A percentile compares a stretch with the other conserved stretches of the same genome.
These are phyloP conservation scores for Melanotaenia duboulayi DNA, from an alignment of 2,113 vertebrate species.

Conservation along the genomic window DNA sequence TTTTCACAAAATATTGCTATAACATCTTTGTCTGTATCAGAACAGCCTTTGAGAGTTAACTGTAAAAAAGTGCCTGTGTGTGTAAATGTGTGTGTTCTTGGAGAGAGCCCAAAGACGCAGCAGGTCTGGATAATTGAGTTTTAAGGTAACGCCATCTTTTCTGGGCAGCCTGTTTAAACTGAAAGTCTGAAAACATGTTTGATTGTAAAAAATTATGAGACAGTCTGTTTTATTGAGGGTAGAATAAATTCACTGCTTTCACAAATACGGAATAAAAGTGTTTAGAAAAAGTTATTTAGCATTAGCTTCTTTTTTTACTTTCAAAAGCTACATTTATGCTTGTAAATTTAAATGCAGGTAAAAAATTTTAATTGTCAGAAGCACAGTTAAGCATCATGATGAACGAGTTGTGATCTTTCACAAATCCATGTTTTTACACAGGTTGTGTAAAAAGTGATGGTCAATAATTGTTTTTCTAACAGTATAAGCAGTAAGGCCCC, in stretches of 20 bases:
- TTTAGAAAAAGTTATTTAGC: not conserved
- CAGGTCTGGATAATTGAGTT: not conserved
- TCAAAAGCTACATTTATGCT: not conserved
- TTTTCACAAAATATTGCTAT: not conserved
- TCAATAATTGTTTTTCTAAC: slow-evolving; percentile 46
- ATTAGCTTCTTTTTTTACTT: not conserved
- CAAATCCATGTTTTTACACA: not conserved
- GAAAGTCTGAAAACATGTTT: not conserved
- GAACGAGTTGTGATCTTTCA: not conserved
- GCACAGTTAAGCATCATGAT: not conserved
- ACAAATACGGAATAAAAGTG: not conserved
- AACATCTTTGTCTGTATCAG: not conserved
- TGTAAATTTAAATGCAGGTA: not conserved
- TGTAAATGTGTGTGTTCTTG: not conserved
- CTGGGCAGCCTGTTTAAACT: too few species aligned
- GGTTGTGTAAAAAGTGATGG: slow-evolving; percentile 23
- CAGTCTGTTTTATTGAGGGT: not conserved
- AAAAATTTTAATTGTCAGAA: too few species aligned
- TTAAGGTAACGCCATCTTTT: not conserved
- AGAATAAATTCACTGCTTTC: not conserved
- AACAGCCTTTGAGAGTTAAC: not conserved
- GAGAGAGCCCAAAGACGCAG: not conserved
- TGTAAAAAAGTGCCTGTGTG: not conserved
- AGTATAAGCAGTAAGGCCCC: slow-evolving; percentile 54
- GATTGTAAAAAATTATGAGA: not conserved